Evolutionary conservation across 2,888 invertebrate species (phyloP).

Genomic region (Trichopoda pennipes): DNA sequence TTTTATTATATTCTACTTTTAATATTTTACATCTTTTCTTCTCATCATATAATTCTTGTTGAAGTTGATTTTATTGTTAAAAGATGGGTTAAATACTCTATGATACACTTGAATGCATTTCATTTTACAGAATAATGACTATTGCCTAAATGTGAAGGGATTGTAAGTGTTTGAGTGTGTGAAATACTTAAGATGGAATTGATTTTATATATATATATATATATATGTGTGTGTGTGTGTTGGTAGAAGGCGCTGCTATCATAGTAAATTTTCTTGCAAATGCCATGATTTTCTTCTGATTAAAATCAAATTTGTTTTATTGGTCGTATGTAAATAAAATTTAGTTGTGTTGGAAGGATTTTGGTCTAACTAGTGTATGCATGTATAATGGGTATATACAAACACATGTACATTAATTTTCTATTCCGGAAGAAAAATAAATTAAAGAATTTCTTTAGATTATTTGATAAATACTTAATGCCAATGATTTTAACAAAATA

Average conservation of each 20-base stretch:
- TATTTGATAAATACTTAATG: constrained; percentile 60
- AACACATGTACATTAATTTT: constrained; percentile 7
- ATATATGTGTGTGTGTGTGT: background rate
- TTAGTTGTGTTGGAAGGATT: constrained; percentile 61
- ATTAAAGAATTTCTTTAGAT: constrained; percentile 52
- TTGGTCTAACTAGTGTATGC: constrained; percentile 57
- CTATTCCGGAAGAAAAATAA: constrained; percentile 34
- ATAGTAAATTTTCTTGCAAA: constrained; percentile 57
- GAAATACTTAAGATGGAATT: constrained; percentile 7
- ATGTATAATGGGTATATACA: constrained; percentile 35
- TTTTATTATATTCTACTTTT: constrained; percentile 31
- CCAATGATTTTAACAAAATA: constrained; percentile 30
- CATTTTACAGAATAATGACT: constrained; percentile 51
- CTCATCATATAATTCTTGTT: constrained; percentile 32
- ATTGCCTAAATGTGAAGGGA: constrained; percentile 4
- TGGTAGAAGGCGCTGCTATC: background rate
- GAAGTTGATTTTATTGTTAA: constrained; percentile 79
- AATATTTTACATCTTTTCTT: constrained; percentile 50
- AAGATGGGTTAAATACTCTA: constrained; percentile 76
- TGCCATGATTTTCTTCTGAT: constrained; percentile 70
- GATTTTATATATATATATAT: constrained; percentile 6
- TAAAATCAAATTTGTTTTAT: constrained; percentile 79
- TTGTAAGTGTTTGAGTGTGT: background rate
- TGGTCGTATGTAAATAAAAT: constrained; percentile 76
- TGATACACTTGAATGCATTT: constrained; percentile 70